A percentile compares a stretch with the other conserved stretches of the same genome.
phyloP scores from a whole-genome alignment of 2,797 vertebrate species.

The Myotis planiceps region DNA sequence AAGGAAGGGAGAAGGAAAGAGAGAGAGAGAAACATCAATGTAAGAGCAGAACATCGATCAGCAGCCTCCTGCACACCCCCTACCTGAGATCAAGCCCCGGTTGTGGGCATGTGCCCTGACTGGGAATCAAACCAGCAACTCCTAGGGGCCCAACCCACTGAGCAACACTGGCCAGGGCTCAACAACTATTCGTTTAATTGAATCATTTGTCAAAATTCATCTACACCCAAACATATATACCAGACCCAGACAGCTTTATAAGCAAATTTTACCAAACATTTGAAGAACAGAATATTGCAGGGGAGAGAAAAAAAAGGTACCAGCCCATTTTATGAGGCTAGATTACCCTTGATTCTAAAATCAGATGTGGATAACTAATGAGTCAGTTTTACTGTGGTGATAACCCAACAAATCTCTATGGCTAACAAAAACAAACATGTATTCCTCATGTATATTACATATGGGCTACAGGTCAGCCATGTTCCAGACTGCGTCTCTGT shows the following conservation, averaged over 20 bases:
- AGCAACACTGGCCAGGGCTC: background rate
- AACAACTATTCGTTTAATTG: background rate
- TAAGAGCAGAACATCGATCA: background rate
- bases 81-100: background rate
- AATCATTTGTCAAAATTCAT: conserved; percentile 46
- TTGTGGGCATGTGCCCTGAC: too few species aligned
- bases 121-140: background rate
- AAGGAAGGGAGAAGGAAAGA: background rate
- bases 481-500: background rate
- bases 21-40: background rate
- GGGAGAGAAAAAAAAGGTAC: background rate
- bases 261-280: conserved; percentile 20
- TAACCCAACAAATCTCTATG: background rate
- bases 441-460: background rate
- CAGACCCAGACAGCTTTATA: background rate
- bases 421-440: background rate
- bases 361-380: conserved; percentile 21
- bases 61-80: background rate
- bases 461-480: background rate
- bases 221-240: background rate
- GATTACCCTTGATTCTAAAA: conserved; percentile 31
- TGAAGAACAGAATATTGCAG: background rate
- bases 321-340: background rate
- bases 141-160: background rate
- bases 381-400: background rate